Evolutionary conservation across 2,888 invertebrate genomes (phyloP).

Genomic region (Cheilosia scutellata): DNA sequence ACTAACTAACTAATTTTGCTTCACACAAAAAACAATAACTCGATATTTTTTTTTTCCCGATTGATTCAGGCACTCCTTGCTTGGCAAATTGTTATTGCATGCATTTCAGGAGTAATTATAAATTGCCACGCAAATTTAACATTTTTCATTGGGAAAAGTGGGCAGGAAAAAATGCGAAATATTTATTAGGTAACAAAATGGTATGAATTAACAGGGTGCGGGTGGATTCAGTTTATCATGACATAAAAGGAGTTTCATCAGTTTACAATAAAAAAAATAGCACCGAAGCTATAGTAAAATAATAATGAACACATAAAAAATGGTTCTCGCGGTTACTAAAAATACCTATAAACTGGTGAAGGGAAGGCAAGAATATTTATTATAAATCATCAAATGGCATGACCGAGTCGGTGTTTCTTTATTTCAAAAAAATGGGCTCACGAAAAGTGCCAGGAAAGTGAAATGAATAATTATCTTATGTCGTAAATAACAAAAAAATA

Average conservation of each 20-base stretch:
- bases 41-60: not conserved
- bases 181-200: conserved; percentile 26
- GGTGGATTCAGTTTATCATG: conserved; percentile 21
- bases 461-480: no score
- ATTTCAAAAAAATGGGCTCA: no score
- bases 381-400: no score
- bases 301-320: no score
- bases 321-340: no score
- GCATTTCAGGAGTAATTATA: conserved; percentile 25
- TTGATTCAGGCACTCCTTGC: not conserved
- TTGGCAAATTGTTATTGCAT: conserved; percentile 6
- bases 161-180: conserved; percentile 37
- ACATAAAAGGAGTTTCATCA: no score
- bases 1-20: not conserved
- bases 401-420: no score
- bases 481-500: no score
- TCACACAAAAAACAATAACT: conserved; percentile 18
- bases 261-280: no score
- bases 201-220: conserved; percentile 26
- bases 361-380: no score
- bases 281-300: not conserved
- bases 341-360: no score
- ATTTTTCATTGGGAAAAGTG: conserved; percentile 9
- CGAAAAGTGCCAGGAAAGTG: no score
- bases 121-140: conserved; percentile 43